Evolutionary conservation across 2,113 vertebrate species (phyloP), one percentile per base, ranked within the genome.

Genomic region (Grammomys dolichurus): DNA sequence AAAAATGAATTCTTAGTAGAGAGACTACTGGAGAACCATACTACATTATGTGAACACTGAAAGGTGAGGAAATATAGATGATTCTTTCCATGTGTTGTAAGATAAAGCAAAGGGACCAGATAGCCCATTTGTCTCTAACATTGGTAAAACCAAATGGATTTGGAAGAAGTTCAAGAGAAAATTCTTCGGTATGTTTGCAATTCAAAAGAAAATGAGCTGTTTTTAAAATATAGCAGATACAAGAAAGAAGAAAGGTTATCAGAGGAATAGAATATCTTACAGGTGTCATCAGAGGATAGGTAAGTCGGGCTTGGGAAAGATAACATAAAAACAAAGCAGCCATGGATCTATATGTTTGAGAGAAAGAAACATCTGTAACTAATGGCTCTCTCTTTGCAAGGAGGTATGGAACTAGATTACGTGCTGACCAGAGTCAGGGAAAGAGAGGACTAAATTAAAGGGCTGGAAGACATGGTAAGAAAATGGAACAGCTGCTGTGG

Each of bases 401-500:
- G 22, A 95, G 91, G 40, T 94, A 70, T 93, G 51, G 89, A 95
- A 95, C 93, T 75, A 89, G 78, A 96, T 93, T 95, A 96, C 87
- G 69, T 87, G 54, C 56, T 87, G 69, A 95, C 43, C 20, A 36
- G 51, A 95, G n/a, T 3, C 51, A 7, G 36, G 75, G 51, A 60
- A 33, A 60, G 63, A 43, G 28, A 92, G 31, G 19, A 11, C 78
- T 93, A 96, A 97, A 77, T 89, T 96, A 82, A 72, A 92, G 72
- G 70, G 46, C n/a, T 76, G 36, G 77, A 96, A 54, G 60, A 58
- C 60, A 75, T 81, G 76, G 84, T 70, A 93, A 96, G 69, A 94
- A 96, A 96, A 96, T 90, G 70, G 76, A 97, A 95, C 87, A 97
- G 76, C 90, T 95, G 87, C 87, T 96, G 70, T 97, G 97, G 95